Conservation (phyloP, 2,113 vertebrate genomes). For the Catharus bicknelli region DNA sequence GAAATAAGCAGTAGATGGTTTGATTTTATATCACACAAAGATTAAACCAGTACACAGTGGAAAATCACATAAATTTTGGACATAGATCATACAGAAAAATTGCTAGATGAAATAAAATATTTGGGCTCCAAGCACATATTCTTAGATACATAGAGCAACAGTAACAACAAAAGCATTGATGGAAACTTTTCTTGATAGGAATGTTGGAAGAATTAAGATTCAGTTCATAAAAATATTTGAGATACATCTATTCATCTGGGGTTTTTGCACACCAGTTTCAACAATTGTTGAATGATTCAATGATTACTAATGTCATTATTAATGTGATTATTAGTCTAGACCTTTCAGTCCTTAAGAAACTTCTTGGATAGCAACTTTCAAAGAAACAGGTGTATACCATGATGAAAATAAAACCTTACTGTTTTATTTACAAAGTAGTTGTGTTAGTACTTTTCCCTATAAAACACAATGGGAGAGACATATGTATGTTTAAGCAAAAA, state of each 20-base stretch:
- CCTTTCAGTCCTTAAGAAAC: not conserved
- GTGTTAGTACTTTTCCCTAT: not conserved
- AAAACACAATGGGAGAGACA: not conserved
- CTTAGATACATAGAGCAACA: not conserved
- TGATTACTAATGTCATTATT: not conserved
- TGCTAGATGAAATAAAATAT: not conserved
- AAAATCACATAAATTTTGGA: not conserved
- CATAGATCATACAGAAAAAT: not conserved
- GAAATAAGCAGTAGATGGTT: not conserved
- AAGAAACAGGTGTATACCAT: not conserved
- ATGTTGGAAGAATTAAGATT: not conserved
- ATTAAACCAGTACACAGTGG: not conserved
- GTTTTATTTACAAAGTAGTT: not conserved
- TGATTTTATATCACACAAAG: not conserved
- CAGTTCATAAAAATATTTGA: not conserved
- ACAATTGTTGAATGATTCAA: not conserved
- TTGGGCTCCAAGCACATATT: not conserved
- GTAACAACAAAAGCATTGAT: not conserved
- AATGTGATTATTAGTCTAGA: not conserved
- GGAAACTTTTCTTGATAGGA: not conserved
- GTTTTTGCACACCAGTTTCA: accelerated
- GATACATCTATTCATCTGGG: not conserved
- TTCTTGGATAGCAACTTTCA: not conserved
- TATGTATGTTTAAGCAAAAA: not conserved
- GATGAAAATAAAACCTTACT: not conserved